Evolutionary conservation across 2,888 invertebrate species (phyloP).

Genomic region (Beris morrisii): DNA sequence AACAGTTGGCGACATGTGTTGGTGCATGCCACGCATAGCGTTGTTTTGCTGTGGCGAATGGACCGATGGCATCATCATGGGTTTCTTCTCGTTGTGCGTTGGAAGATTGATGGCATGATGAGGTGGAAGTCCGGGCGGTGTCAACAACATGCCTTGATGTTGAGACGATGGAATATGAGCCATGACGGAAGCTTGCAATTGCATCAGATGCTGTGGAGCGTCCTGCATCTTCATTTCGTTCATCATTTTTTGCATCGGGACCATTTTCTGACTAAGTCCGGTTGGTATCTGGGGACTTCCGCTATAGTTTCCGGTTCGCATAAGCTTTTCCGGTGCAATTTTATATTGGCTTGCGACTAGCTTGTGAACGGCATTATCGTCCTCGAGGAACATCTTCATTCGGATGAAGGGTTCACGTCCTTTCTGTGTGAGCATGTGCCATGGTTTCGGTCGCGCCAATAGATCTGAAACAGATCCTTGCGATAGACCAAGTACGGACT

Average conservation of each 20-base stretch:
- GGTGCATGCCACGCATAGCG: slow-evolving; percentile 73
- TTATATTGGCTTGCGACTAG: slow-evolving; percentile 96
- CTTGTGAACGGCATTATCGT: slow-evolving; percentile 93
- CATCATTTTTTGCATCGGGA: slow-evolving; percentile 77
- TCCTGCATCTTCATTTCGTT: slow-evolving; percentile 75
- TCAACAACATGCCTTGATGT: slow-evolving; percentile 64
- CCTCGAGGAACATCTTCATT: slow-evolving; percentile 97
- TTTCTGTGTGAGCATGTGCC: slow-evolving; percentile 98
- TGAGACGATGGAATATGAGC: slow-evolving; percentile 56
- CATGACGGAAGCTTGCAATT: slow-evolving; percentile 59
- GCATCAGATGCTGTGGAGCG: slow-evolving; percentile 62
- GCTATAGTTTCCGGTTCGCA: slow-evolving; percentile 93
- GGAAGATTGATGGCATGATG: slow-evolving; percentile 72
- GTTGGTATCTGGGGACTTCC: slow-evolving; percentile 75
- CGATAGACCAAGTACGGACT: slow-evolving; percentile 93
- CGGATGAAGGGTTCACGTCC: slow-evolving; percentile 95
- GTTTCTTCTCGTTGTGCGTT: slow-evolving; percentile 63
- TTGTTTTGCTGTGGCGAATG: slow-evolving; percentile 68
- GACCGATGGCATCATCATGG: slow-evolving; percentile 62
- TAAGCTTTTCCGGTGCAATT: slow-evolving; percentile 95
- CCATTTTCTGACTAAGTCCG: slow-evolving; percentile 73
- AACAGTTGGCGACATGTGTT: slow-evolving; percentile 90
- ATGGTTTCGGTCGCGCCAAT: slow-evolving; percentile 95
- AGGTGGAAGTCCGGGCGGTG: slow-evolving; percentile 76
- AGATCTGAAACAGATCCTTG: slow-evolving; percentile 98